These are phyloP conservation scores for Sycophaga agraensis DNA, from an alignment of 1,140 invertebrate species.

Conservation along the genomic window DNA sequence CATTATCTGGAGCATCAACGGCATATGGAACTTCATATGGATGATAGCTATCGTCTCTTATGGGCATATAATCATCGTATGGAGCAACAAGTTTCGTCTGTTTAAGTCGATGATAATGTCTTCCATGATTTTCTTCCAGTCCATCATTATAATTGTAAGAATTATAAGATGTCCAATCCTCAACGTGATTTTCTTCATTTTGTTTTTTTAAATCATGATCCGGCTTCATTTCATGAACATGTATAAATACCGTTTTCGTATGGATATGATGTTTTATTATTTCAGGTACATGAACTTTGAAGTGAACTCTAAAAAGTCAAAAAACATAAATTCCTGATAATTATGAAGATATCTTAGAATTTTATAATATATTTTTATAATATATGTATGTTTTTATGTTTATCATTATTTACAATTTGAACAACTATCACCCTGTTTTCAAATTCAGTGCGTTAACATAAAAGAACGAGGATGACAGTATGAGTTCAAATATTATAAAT, in stretches of 20 bases:
- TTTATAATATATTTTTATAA: neutral
- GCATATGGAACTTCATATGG: neutral
- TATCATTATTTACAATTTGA: too few relatives aligned
- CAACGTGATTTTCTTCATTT: slow-evolving; percentile 56
- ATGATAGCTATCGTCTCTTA: slow-evolving; percentile 18
- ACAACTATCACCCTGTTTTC: too few relatives aligned
- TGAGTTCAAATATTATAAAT: too few relatives aligned
- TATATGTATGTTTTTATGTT: too few relatives aligned
- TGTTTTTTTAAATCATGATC: slow-evolving; percentile 31
- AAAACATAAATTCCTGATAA: neutral
- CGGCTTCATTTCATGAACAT: slow-evolving; percentile 47
- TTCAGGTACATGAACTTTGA: slow-evolving; percentile 62
- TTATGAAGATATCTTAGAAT: neutral
- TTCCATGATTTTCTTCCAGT: slow-evolving; percentile 41
- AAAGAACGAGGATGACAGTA: too few relatives aligned
- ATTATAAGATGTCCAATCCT: slow-evolving; percentile 49
- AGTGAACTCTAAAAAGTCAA: slow-evolving; percentile 54
- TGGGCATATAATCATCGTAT: slow-evolving; percentile 4
- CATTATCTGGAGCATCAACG: neutral
- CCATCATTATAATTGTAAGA: slow-evolving; percentile 43
- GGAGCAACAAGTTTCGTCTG: neutral
- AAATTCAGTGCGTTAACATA: too few relatives aligned
- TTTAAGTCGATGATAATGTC: slow-evolving; percentile 31
- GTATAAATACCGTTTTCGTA: slow-evolving; percentile 61
- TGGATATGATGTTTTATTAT: slow-evolving; percentile 62